Percentiles rank a stretch among this genome's conserved stretches.
These are phyloP conservation scores for Oncorhynchus clarkii DNA, from an alignment of 2,113 vertebrate species.

Conservation along the genomic window DNA sequence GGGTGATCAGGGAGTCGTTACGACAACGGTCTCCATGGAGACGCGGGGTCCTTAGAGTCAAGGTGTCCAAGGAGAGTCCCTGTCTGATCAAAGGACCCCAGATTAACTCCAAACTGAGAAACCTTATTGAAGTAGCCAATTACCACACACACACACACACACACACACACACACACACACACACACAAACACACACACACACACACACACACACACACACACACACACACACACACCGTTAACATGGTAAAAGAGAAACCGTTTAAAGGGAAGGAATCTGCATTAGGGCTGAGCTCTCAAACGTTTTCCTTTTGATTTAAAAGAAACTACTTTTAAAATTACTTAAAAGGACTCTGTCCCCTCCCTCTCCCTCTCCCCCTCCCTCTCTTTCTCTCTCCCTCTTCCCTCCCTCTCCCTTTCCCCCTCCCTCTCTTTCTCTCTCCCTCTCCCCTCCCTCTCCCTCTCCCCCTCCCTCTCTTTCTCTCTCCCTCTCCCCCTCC, in stretches of 20 bases:
- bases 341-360: constrained; percentile 10
- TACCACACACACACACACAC: constrained; percentile 20
- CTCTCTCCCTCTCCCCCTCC: not conserved
- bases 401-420: not conserved
- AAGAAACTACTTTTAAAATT: not conserved
- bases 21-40: not conserved
- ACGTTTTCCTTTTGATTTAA: constrained; percentile 11
- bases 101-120: constrained; percentile 34
- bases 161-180: constrained; percentile 8
- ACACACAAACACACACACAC: constrained; percentile 15
- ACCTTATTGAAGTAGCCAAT: constrained; percentile 27
- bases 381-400: not conserved
- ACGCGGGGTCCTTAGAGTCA: not conserved
- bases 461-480: not conserved
- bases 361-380: too few relatives aligned
- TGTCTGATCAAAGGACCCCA: constrained; percentile 27
- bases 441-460: not conserved
- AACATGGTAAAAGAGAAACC: constrained; percentile 35
- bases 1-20: not conserved
- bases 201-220: constrained; percentile 8
- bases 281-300: constrained; percentile 12
- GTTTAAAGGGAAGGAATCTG: constrained; percentile 37
- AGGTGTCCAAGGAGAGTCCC: not conserved
- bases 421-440: not conserved
- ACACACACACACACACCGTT: constrained; percentile 11